Percentiles rank a stretch among this genome's conserved stretches.
Evolutionary conservation across 1,140 invertebrate species (phyloP).

Genomic region (Trichonephila inaurata): DNA sequence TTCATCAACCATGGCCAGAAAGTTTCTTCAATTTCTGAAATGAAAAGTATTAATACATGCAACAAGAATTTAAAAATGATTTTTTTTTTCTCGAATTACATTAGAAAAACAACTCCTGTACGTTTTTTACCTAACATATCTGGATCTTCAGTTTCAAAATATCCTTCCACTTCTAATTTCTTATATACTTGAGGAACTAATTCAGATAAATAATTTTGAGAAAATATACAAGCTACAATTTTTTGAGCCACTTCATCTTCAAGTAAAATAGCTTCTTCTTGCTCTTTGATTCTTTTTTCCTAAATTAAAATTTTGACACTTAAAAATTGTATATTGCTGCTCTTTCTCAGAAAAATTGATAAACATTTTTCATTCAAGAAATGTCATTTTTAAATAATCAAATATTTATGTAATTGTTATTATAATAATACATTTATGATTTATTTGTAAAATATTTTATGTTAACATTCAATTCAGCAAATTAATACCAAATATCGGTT

Average conservation of each 20-base stretch:
- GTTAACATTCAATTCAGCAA: no score
- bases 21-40: conserved; percentile 85
- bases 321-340: no score
- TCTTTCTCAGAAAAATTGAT: no score
- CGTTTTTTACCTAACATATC: conserved; percentile 84
- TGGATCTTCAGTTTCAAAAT: conserved; percentile 85
- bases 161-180: conserved; percentile 88
- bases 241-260: conserved; percentile 88
- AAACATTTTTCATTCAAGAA: no score
- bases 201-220: conserved; percentile 91
- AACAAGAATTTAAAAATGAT: no score
- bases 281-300: conserved; percentile 81
- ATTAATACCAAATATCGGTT: no score
- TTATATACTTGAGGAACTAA: conserved; percentile 91
- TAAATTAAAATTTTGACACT: conserved; percentile 41
- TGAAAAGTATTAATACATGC: conserved; percentile 30
- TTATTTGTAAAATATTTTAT: no score
- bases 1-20: conserved; percentile 94
- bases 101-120: not conserved
- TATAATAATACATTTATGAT: no score
- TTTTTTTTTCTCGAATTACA: no score
- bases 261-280: conserved; percentile 83
- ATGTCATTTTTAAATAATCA: no score
- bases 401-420: no score
- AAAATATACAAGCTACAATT: conserved; percentile 89